These are phyloP conservation scores for Erythrolamprus reginae DNA, from an alignment of 2,113 vertebrate genomes.

Conservation along the genomic window DNA sequence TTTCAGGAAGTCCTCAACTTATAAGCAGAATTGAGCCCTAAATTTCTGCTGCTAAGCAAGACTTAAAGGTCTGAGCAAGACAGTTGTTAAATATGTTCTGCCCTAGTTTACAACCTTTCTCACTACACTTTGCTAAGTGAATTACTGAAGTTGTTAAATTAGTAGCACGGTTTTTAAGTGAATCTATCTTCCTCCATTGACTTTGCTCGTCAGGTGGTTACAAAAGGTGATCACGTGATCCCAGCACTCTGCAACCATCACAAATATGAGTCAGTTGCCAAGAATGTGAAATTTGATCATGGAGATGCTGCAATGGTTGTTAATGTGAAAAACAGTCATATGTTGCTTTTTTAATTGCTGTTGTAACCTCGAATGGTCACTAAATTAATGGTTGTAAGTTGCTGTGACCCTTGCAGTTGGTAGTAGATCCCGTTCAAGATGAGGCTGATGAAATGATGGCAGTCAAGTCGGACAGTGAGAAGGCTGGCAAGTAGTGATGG, in stretches of 20 bases:
- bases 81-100: not conserved
- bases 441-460: too few relatives aligned
- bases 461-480: too few relatives aligned
- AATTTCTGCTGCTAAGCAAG: not conserved
- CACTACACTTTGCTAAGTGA: not conserved
- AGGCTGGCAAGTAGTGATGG: too few relatives aligned
- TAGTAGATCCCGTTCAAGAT: too few relatives aligned
- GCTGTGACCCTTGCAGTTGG: too few relatives aligned
- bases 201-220: not conserved
- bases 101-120: not conserved
- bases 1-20: not conserved
- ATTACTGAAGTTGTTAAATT: not conserved
- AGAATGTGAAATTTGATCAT: not conserved
- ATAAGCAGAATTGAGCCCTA: not conserved
- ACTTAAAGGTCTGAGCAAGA: not conserved
- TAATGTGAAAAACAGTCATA: not conserved
- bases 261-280: not conserved
- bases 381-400: not conserved
- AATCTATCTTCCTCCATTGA: not conserved
- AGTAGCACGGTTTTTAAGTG: too few relatives aligned
- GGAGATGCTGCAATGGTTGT: not conserved
- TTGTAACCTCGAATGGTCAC: not conserved
- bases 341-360: not conserved
- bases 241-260: not conserved
- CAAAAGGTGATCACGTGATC: not conserved